phyloP scores from a whole-genome alignment of 2,797 vertebrate species.

The Acropternis orthonyx region DNA sequence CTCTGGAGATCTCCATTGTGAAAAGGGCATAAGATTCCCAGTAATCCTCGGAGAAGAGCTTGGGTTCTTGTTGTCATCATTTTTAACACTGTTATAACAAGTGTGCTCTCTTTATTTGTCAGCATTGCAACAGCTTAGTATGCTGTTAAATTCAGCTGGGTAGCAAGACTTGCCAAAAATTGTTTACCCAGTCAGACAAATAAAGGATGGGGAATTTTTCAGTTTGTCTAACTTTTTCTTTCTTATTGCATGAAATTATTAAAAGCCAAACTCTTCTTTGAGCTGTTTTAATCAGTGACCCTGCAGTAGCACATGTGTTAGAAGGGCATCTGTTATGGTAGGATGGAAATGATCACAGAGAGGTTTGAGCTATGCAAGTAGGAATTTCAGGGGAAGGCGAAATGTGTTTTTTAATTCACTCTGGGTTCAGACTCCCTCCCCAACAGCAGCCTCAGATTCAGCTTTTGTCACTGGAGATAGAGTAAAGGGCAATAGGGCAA shows the following conservation, averaged over 20 bases:
- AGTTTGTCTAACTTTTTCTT: not conserved
- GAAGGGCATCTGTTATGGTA: not conserved
- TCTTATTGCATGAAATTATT: not conserved
- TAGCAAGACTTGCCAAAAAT: not conserved
- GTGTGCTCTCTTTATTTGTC: not conserved
- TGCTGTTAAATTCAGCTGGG: not conserved
- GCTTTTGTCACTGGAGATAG: not conserved
- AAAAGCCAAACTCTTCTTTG: not conserved
- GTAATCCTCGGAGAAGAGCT: not conserved
- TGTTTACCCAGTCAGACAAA: not conserved
- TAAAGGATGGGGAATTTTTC: not conserved
- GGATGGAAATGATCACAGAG: not conserved
- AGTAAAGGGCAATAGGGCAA: not conserved
- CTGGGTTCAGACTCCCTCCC: not conserved
- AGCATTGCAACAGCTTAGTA: not conserved
- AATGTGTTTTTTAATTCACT: not conserved
- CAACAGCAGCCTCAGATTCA: not conserved
- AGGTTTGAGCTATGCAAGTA: not conserved
- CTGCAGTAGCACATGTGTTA: not conserved
- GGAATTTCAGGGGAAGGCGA: not conserved
- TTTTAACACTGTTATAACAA: not conserved
- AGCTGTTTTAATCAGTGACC: not conserved
- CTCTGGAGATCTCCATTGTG: not conserved
- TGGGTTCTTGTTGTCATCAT: not conserved
- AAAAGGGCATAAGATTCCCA: not conserved